These are phyloP conservation scores for Eumaeus atala DNA, from an alignment of 1,140 invertebrate species.

Conservation along the genomic window DNA sequence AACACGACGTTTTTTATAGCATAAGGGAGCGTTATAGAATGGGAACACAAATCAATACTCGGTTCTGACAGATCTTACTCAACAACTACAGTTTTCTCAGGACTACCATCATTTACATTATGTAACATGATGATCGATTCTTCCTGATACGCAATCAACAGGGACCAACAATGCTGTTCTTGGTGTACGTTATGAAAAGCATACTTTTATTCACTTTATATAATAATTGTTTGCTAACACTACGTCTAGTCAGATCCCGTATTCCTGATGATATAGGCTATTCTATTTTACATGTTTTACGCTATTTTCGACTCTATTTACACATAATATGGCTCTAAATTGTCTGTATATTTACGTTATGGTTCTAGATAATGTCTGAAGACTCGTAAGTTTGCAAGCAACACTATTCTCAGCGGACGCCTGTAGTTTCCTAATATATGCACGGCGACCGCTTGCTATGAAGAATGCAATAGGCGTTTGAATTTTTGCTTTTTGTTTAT, in stretches of 20 bases:
- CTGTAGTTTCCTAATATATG: slow-evolving; percentile 23
- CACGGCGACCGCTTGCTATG: slow-evolving; percentile 25
- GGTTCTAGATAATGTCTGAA: slow-evolving; percentile 1
- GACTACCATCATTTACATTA: no score
- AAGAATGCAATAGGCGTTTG: slow-evolving; percentile 28
- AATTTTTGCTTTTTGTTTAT: slow-evolving; percentile 9
- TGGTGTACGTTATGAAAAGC: no score
- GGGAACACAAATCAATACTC: no score
- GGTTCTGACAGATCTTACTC: no score
- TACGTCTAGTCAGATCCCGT: slow-evolving; percentile 1
- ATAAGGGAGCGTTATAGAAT: no score
- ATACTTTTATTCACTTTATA: no score
- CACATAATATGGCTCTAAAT: neutral
- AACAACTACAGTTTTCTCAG: no score
- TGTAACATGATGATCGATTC: no score
- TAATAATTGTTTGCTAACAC: neutral
- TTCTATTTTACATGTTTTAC: neutral
- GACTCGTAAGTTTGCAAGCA: neutral
- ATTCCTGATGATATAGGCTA: neutral
- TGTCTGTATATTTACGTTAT: neutral
- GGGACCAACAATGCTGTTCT: no score
- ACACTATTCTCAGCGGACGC: slow-evolving; percentile 16
- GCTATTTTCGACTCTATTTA: neutral
- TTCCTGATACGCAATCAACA: no score
- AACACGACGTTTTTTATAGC: no score